Base-by-base conservation (phyloP, 2,113 vertebrate genomes). In the Raja brachyura region DNA sequence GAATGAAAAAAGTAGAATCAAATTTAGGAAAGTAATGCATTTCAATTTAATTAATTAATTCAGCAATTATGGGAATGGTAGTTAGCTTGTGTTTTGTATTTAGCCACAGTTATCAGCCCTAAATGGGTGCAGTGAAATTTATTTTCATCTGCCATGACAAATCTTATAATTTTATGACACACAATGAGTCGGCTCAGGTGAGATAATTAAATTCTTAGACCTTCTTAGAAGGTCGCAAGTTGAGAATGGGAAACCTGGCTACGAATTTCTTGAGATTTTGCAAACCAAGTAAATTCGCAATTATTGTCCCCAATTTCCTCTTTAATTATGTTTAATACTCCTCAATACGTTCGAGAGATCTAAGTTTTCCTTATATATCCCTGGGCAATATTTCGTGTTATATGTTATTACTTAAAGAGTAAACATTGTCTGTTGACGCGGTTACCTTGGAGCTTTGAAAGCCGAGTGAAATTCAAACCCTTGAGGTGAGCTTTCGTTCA, bases 381-480 rank as follows among this genome's bases (percentile, higher is more conserved):
- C 28, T 31, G 59, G 28, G 59, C 11, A 63, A 14, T 33, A 88
- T 31, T 88, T 63, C 5, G 28, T 61, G 28, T 88, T 3, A 81
- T 81, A 54, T 79, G 31, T 78, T 59, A 61, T 88, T 31, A 6
- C 11, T 61, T 63, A 63, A 31, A 48, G 11, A 4, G 59, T 31
- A 63, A 59, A 31, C 81, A 59, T 25, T 75, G 73, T 31, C 83
- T 86, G 56, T 61, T 31, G 83, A 63, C 83, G 56, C 83, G 5
- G 83, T 66, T 88, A 63, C 59, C 59, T 63, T 88, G 83, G 59
- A 31, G 59, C 83, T 63, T 88, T 88, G 63, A 63, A 88, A 88
- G 59, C 28, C 28, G n/a, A 5, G 5, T 88, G 83, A 63, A 63
- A 88, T 88, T 88, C 59, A 31, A 88, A 88, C 59, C 59, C 61